Base-by-base conservation (phyloP, 2,888 invertebrate species). In the Trichopoda pennipes region DNA sequence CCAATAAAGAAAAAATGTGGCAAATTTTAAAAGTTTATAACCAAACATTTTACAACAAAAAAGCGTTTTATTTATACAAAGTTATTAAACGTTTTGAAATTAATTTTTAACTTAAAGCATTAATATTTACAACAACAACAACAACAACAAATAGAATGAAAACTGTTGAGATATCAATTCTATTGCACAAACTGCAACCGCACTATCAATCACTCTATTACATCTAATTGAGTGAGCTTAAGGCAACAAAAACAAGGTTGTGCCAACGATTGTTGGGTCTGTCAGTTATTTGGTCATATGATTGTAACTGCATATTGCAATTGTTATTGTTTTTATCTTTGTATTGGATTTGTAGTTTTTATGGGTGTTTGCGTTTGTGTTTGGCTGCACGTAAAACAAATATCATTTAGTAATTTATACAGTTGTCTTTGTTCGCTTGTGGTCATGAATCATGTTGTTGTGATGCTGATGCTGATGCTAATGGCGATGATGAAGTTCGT, bases 1-100 rank as follows among this genome's bases (percentile, higher is more conserved):
- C 80, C 80, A 80, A 58, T 80, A 80, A 3, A 75, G 17, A 7
- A 69, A 55, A n/a, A 79, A 79, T 3, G 21, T 51, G 38, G 23
- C 49, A 49, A 75, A 17, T 75, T 75, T 66, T 19, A 75, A 47
- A 23, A 75, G 23, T 66, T 28, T 58, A 19, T 75, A 61, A 28
- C 17, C 61, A 28, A 72, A 53, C 72, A 72, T 72, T 61, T 28
- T 28, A 28, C 4, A 2, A 14, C 4, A 2, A 14, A 4, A 19
- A 44, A 23, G 10, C 53, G 51, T 49, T 47, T 49, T 49, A 21
- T 70, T 58, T 28, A 7, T 44, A 35, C 44, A 21, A 61, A 61
- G 10, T 23, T 23, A 1, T 14, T 3, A 4, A 61, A 47, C 9
- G 23, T n/a, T 23, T 21, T 35, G 19, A 16, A 49, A 64, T 19